Evolutionary conservation across 2,113 vertebrate genomes (phyloP).

Genomic region (Ceuthmochares aereus): DNA sequence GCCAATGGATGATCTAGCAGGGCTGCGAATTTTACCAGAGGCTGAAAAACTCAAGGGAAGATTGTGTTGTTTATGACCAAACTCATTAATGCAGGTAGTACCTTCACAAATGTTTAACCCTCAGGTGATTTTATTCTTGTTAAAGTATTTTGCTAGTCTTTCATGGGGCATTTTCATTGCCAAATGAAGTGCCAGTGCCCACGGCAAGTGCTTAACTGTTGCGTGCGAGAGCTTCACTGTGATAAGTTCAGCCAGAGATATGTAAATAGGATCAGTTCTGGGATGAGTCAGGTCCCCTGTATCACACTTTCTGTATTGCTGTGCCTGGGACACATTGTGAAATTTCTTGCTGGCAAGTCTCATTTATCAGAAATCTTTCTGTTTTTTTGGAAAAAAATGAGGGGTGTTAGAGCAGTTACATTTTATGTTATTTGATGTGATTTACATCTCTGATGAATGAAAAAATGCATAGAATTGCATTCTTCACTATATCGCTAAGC

Average conservation of each 20-base stretch:
- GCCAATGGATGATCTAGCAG: neutral
- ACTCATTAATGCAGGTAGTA: neutral
- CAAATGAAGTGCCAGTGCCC: neutral
- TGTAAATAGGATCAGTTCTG: conserved; percentile 29
- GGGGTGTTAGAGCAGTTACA: neutral
- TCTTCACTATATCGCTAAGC: neutral
- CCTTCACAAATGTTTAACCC: neutral
- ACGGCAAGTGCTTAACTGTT: neutral
- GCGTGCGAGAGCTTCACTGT: neutral
- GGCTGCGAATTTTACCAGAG: neutral
- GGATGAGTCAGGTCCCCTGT: conserved; percentile 45
- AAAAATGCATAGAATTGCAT: neutral
- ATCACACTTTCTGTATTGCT: conserved; percentile 53
- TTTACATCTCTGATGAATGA: neutral
- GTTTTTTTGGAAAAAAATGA: neutral
- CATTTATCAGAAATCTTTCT: conserved; percentile 56
- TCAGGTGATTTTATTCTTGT: neutral
- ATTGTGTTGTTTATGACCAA: neutral
- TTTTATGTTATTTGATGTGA: neutral
- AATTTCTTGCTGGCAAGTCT: conserved; percentile 11
- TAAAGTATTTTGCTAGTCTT: neutral
- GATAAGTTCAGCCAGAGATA: neutral
- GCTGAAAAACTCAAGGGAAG: neutral
- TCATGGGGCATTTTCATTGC: neutral
- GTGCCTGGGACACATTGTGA: neutral